A percentile compares a stretch with the other conserved stretches of the same genome.
These are phyloP conservation scores for Chionis minor DNA, from an alignment of 2,113 vertebrate genomes.

Conservation along the genomic window DNA sequence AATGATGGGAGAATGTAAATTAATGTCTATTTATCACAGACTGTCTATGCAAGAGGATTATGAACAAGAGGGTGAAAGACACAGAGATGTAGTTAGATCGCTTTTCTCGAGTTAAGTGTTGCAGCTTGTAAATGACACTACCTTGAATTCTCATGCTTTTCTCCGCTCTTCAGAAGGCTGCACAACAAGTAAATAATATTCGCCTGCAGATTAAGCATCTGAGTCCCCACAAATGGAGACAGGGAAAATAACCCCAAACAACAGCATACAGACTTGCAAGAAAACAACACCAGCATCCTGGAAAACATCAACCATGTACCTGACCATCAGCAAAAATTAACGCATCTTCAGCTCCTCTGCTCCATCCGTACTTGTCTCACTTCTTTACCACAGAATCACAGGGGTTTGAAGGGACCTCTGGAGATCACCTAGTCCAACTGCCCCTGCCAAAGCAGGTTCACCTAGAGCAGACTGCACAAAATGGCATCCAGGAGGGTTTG, in stretches of 20 bases:
- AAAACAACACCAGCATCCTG: neutral
- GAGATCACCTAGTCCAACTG: too few species aligned
- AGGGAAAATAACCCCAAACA: neutral
- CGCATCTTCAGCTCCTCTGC: neutral
- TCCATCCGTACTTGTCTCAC: rapidly evolving
- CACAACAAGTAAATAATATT: neutral
- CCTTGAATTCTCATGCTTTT: neutral
- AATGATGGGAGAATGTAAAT: rapidly evolving
- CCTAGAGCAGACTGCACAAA: too few species aligned
- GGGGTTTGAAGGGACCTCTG: too few species aligned
- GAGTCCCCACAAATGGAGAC: neutral
- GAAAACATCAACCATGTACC: neutral
- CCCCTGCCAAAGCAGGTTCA: too few species aligned
- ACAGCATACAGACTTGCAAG: neutral
- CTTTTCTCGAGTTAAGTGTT: neutral
- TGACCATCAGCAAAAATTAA: neutral
- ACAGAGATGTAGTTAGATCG: neutral
- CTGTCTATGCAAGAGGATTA: neutral
- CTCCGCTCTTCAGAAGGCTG: neutral
- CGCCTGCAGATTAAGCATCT: neutral
- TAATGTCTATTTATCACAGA: rapidly evolving
- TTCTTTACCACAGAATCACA: neutral
- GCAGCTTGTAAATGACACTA: neutral
- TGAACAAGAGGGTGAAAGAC: neutral
- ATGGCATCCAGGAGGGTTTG: too few species aligned